phyloP scores from a whole-genome alignment of 2,888 invertebrate genomes.

The Pterostichus niger region DNA sequence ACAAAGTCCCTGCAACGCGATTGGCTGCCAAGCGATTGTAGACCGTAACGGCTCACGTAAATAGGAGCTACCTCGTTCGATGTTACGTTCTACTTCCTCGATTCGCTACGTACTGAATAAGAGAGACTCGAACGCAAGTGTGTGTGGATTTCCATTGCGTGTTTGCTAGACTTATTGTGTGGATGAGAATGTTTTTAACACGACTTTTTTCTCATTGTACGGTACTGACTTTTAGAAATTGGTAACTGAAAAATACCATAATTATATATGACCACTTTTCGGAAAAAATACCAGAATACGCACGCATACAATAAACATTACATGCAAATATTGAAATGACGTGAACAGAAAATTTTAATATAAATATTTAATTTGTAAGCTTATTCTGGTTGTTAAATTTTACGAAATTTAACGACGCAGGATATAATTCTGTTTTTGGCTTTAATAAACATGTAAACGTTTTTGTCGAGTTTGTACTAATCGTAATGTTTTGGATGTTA shows the following conservation, averaged over 20 bases:
- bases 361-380: too few relatives aligned
- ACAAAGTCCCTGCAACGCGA: slow-evolving; percentile 41
- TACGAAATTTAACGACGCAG: neutral
- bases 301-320: too few relatives aligned
- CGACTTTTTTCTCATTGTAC: slow-evolving; percentile 27
- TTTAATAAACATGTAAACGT: slow-evolving; percentile 8
- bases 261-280: neutral
- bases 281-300: neutral
- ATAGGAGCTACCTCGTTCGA: slow-evolving; percentile 57
- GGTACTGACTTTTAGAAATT: slow-evolving; percentile 27
- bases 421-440: neutral
- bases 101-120: slow-evolving; percentile 37
- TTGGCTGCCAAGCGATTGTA: slow-evolving; percentile 54
- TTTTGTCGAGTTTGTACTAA: neutral
- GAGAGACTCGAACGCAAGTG: slow-evolving; percentile 3
- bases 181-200: slow-evolving; percentile 36
- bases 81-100: slow-evolving; percentile 60
- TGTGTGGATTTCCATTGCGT: slow-evolving; percentile 46
- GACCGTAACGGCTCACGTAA: slow-evolving; percentile 52
- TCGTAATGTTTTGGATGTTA: slow-evolving; percentile 1
- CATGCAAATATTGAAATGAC: too few relatives aligned
- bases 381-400: too few relatives aligned
- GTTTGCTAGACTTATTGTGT: slow-evolving; percentile 34
- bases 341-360: too few relatives aligned
- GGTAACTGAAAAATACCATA: slow-evolving; percentile 10